A percentile compares a stretch with the other conserved stretches of the same genome.
Conservation (phyloP, 2,888 invertebrate species). For the Pseudolycoriella hygida region DNA sequence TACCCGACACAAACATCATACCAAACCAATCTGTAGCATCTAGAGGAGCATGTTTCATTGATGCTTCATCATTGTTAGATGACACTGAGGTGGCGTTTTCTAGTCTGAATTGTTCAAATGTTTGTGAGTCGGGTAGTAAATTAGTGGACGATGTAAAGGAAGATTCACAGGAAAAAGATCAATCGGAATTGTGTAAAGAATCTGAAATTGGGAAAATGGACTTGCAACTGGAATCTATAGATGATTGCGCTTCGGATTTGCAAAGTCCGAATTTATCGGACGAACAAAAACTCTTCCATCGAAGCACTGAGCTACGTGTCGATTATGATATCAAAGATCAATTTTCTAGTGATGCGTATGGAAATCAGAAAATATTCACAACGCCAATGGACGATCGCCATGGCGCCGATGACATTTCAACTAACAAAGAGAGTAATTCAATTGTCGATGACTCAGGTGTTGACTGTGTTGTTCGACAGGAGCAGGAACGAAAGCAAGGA, state of each 20-base stretch:
- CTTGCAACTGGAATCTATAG: background rate
- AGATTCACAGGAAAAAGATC: background rate
- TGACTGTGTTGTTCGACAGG: constrained; percentile 12
- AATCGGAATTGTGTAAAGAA: background rate
- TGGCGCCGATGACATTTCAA: background rate
- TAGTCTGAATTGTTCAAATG: background rate
- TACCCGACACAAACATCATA: background rate
- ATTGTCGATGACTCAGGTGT: constrained; percentile 13
- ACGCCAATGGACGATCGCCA: background rate
- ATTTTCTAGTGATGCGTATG: constrained; percentile 9
- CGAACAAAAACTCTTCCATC: constrained; percentile 24
- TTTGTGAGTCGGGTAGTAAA: background rate
- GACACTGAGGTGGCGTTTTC: constrained; percentile 34
- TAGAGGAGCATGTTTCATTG: constrained; percentile 49
- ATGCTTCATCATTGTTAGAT: constrained; percentile 56
- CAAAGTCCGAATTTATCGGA: constrained; percentile 19
- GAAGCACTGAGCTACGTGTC: constrained; percentile 11
- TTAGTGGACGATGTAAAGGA: background rate
- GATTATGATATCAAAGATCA: constrained; percentile 12
- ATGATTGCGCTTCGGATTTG: background rate
- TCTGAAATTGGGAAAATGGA: constrained; percentile 1
- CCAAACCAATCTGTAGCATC: constrained; percentile 10
- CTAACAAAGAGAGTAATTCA: constrained; percentile 4
- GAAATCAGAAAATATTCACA: constrained; percentile 3
- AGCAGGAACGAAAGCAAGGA: constrained; percentile 39